These are phyloP conservation scores for Fragum fragum DNA, from an alignment of 2,888 invertebrate species.

Conservation along the genomic window DNA sequence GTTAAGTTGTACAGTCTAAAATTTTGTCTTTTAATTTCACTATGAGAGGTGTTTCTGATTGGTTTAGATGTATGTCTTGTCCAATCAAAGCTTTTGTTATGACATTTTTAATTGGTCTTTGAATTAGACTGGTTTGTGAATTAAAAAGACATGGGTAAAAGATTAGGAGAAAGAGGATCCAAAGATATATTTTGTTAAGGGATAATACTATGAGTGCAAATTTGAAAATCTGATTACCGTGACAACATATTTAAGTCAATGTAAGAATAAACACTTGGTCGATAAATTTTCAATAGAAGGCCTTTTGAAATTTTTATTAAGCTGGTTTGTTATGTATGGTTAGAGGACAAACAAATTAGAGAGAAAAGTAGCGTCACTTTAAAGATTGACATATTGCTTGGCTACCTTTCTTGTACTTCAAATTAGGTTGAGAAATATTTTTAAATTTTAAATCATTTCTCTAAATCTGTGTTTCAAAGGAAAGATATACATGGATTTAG, in stretches of 20 bases:
- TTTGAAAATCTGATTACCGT: slow-evolving; percentile 59
- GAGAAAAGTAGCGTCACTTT: slow-evolving; percentile 27
- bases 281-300: slow-evolving; percentile 31
- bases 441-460: too few species aligned
- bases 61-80: too few species aligned
- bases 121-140: too few species aligned
- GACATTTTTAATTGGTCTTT: too few species aligned
- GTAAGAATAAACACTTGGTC: slow-evolving; percentile 21
- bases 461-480: too few species aligned
- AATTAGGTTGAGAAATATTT: too few species aligned
- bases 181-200: slow-evolving; percentile 6
- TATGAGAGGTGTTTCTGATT: too few species aligned
- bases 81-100: too few species aligned
- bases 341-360: slow-evolving; percentile 28
- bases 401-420: neutral
- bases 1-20: too few species aligned
- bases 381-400: slow-evolving; percentile 14
- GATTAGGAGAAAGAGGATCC: neutral
- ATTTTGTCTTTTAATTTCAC: too few species aligned
- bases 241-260: slow-evolving; percentile 51
- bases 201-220: slow-evolving; percentile 39
- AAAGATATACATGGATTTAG: too few species aligned
- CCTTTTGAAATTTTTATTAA: slow-evolving; percentile 4
- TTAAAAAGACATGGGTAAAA: too few species aligned
- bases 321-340: slow-evolving; percentile 32